phyloP scores from a whole-genome alignment of 2,797 vertebrate genomes.

The Todus mexicanus region DNA sequence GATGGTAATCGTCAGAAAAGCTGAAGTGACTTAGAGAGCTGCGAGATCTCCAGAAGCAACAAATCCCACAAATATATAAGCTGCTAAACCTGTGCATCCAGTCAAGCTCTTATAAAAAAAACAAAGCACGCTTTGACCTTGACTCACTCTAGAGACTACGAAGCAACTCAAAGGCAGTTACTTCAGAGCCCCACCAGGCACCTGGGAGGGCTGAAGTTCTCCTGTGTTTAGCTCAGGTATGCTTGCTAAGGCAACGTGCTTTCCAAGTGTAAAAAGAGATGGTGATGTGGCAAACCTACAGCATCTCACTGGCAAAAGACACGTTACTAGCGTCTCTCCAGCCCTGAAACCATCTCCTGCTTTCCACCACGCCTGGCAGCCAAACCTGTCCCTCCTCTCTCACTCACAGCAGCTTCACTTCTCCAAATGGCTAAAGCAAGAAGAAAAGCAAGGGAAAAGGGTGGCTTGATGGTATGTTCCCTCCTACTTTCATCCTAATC shows the following conservation, averaged over 20 bases:
- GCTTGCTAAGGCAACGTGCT: background rate
- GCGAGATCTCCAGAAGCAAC: background rate
- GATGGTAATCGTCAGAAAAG: slow-evolving; percentile 16
- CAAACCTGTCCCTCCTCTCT: background rate
- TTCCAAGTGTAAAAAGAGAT: background rate
- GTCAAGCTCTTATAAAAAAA: background rate
- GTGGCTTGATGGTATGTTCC: background rate
- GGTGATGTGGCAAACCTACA: background rate
- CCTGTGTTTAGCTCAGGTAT: background rate
- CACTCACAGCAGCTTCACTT: background rate
- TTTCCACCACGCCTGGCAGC: background rate
- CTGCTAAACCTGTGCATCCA: background rate
- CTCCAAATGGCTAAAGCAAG: background rate
- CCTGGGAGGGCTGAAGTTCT: background rate
- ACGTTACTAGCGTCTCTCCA: background rate
- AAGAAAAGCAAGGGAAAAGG: background rate
- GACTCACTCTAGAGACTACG: background rate
- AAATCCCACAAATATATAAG: background rate
- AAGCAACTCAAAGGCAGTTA: background rate
- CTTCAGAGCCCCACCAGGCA: background rate
- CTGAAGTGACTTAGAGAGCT: background rate
- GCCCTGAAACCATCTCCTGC: background rate
- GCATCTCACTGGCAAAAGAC: background rate
- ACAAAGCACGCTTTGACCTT: background rate
- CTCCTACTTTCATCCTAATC: background rate